phyloP scores from a whole-genome alignment of 2,888 invertebrate species.

The Cerceris ruficornis region DNA sequence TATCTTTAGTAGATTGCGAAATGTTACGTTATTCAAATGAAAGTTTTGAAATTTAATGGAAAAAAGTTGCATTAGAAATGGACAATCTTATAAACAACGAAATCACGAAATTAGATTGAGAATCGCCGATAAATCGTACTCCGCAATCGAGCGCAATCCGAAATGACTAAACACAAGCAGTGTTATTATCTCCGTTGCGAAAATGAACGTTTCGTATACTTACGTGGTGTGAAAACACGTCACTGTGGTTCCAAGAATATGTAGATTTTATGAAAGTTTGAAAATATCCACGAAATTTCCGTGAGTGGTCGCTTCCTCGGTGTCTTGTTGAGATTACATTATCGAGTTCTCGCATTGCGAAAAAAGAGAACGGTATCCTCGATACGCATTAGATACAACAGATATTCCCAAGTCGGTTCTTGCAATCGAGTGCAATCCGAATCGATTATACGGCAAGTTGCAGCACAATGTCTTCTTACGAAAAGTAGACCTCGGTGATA shows the following conservation, averaged over 20 bases:
- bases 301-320: too few species aligned
- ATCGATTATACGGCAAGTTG: constrained; percentile 48
- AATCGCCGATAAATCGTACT: neutral
- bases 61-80: too few species aligned
- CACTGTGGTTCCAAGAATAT: too few species aligned
- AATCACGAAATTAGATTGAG: too few species aligned
- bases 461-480: constrained; percentile 40
- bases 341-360: constrained; percentile 19
- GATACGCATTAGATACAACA: constrained; percentile 31
- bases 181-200: constrained; percentile 18
- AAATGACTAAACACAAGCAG: constrained; percentile 12
- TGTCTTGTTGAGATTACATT: neutral
- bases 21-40: too few species aligned
- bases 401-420: constrained; percentile 42
- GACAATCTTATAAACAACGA: too few species aligned
- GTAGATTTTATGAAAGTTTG: too few species aligned
- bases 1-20: too few species aligned
- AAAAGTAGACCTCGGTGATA: constrained; percentile 29
- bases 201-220: constrained; percentile 9
- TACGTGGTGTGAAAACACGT: too few species aligned
- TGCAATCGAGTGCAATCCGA: constrained; percentile 54
- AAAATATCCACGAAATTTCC: too few species aligned
- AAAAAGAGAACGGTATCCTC: constrained; percentile 29
- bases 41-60: too few species aligned
- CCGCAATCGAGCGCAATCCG: constrained; percentile 18